Base-by-base conservation (phyloP, 2,888 invertebrate genomes). In the Scaptodrosophila latifasciaeformis region DNA sequence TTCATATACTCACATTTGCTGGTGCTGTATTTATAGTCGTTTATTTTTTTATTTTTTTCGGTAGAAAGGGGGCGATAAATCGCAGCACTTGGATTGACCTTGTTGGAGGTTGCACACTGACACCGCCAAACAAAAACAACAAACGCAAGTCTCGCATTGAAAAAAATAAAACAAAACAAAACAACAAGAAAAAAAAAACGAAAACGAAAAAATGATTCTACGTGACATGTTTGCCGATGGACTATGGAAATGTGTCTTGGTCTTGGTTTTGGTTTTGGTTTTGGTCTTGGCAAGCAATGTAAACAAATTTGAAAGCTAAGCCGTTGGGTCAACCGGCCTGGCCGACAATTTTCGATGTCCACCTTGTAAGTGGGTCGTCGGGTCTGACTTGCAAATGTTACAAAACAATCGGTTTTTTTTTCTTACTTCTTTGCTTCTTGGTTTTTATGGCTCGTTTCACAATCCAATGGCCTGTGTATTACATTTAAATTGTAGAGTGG, bases 161-260 rank as follows among this genome's bases (percentile, higher is more conserved):
- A n/a, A n/a, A n/a, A n/a, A n/a, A n/a, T n/a, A n/a, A n/a, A n/a
- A n/a, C n/a, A n/a, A n/a, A n/a, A n/a, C n/a, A n/a, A n/a, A n/a
- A n/a, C n/a, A n/a, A n/a, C n/a, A n/a, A n/a, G n/a, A n/a, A n/a
- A n/a, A n/a, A n/a, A n/a, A n/a, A n/a, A n/a, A 72, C 43, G 70
- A 60, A 74, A 74, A 61, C 77, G 61, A 56, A 64, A n/a, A 77
- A 80, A 70, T 67, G 62, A 75, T 43, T 60, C 62, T 74, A 74
- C 72, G 72, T 74, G 72, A 74, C 72, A 65, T 67, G 81, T 49
- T 67, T 74, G 39, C 34, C 54, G 54, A 78, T 24, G 4, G 24
- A 7, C 7, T 24, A 61, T 43, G 18, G 17, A 24, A 24, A 24
- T 24, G 24, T 24, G 24, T 24, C 24, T 5, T 7, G 24, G 24